Evolutionary conservation across 64 coral and sea anemone species (phyloP), one percentile per base, ranked within the genome.

Genomic region (Pocillopora verrucosa): DNA sequence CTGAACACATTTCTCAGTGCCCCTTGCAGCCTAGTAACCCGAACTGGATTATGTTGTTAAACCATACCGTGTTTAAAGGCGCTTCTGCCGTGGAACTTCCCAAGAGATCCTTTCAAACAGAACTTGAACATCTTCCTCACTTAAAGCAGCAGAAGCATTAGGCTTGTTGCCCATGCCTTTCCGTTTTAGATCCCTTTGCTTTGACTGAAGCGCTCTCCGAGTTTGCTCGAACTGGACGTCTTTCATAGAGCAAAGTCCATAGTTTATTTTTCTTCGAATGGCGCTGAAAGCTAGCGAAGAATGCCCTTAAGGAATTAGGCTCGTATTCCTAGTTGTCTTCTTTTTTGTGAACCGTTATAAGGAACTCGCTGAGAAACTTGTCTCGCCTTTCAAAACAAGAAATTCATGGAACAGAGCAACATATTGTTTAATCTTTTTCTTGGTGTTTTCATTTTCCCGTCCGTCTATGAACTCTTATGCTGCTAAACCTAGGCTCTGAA

Each of bases 161-260:
- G 76, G 76, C 76, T 78, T 78, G 76, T 78, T 78, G 76, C 76
- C 35, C 76, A 76, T 89, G 74, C 87, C 76, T 89, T 89, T 89
- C 75, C 74, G 73, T 70, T 89, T 80, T 89, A 89, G 76, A 80
- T 80, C 61, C 76, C 88, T 89, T 89, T 80, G 60, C 60, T 89
- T 89, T 89, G 76, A 89, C 63, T 72, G 88, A 89, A 89, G 77
- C 62, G 76, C 88, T 90, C 82, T 90, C 78, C 89, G 89, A 90
- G 89, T 90, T 90, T 90, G 89, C 89, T 90, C 89, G 78, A 85
- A 86, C 89, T 91, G 80, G 72, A 91, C 83, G 83, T 86, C 83
- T 73, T 86, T 86, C 83, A 86, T 73, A 72, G 72, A 62, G 83
- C 83, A 72, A 72, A 86, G 83, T 68, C 41, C 83, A 57, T 73